Percentiles rank a stretch among this genome's conserved stretches.
Evolutionary conservation across 2,888 invertebrate genomes (phyloP).

Genomic region (Agrotis segetum): DNA sequence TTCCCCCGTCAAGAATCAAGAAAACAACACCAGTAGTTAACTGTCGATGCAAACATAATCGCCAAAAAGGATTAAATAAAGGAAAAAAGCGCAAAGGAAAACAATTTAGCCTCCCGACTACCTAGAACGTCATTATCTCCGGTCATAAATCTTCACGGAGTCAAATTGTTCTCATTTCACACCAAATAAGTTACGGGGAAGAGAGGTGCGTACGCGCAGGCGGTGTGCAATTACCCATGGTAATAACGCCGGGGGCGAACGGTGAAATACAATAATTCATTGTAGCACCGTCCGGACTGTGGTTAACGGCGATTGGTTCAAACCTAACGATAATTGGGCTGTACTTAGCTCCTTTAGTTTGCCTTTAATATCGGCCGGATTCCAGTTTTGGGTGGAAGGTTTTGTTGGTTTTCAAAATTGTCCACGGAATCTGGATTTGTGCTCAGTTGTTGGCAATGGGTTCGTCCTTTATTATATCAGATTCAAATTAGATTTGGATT

Average conservation of each 20-base stretch:
- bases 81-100: constrained; percentile 50
- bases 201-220: constrained; percentile 64
- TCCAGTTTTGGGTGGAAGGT: constrained; percentile 1
- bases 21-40: constrained; percentile 34
- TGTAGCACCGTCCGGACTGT: constrained; percentile 61
- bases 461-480: too few relatives aligned
- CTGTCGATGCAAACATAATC: constrained; percentile 22
- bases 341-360: constrained; percentile 42
- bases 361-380: constrained; percentile 4
- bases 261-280: constrained; percentile 66
- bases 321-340: constrained; percentile 62
- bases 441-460: too few relatives aligned
- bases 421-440: too few relatives aligned
- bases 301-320: constrained; percentile 61
- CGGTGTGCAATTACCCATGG: constrained; percentile 79
- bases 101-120: constrained; percentile 64
- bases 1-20: not conserved
- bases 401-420: not conserved
- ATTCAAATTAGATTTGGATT: too few relatives aligned
- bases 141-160: constrained; percentile 82
- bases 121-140: constrained; percentile 78
- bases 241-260: constrained; percentile 71
- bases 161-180: constrained; percentile 88
- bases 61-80: constrained; percentile 17
- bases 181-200: constrained; percentile 86